Conservation (phyloP, 2,888 invertebrate species). For the Carpatolechia fugitivella region DNA sequence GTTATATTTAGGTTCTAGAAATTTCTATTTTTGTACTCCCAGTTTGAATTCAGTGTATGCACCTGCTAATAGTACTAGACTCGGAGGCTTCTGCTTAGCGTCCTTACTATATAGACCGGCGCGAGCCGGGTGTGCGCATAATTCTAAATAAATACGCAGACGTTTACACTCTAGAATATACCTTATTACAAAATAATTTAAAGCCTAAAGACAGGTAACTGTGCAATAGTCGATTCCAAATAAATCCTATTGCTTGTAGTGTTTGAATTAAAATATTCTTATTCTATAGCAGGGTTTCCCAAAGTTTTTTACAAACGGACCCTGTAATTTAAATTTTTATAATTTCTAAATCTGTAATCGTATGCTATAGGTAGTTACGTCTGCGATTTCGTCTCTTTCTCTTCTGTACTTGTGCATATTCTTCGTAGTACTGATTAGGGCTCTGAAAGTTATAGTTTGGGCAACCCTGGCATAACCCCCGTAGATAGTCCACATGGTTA, state of each 20-base stretch:
- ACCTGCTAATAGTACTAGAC: conserved; percentile 22
- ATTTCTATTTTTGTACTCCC: conserved; percentile 44
- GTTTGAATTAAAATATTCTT: neutral
- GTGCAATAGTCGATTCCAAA: neutral
- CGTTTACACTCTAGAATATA: conserved; percentile 18
- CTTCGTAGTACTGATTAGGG: too few species aligned
- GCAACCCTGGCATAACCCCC: neutral
- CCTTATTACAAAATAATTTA: neutral
- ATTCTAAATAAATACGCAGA: conserved; percentile 17
- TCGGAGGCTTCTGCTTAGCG: conserved; percentile 39
- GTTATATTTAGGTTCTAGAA: conserved; percentile 29
- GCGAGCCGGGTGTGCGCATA: conserved; percentile 16
- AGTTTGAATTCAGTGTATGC: conserved; percentile 22
- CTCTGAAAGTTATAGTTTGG: neutral
- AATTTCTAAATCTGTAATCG: too few species aligned
- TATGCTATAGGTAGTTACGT: too few species aligned
- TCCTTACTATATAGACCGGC: conserved; percentile 20
- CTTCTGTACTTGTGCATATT: too few species aligned
- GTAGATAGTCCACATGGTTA: neutral
- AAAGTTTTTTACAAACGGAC: neutral
- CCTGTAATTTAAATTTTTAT: neutral
- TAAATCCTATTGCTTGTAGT: conserved; percentile 7
- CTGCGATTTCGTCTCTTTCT: too few species aligned
- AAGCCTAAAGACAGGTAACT: conserved; percentile 11
- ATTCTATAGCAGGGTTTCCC: neutral